Percentiles rank a stretch among this genome's conserved stretches.
These are phyloP conservation scores for Pedionomus torquatus DNA, from an alignment of 2,113 vertebrate genomes.

Conservation along the genomic window DNA sequence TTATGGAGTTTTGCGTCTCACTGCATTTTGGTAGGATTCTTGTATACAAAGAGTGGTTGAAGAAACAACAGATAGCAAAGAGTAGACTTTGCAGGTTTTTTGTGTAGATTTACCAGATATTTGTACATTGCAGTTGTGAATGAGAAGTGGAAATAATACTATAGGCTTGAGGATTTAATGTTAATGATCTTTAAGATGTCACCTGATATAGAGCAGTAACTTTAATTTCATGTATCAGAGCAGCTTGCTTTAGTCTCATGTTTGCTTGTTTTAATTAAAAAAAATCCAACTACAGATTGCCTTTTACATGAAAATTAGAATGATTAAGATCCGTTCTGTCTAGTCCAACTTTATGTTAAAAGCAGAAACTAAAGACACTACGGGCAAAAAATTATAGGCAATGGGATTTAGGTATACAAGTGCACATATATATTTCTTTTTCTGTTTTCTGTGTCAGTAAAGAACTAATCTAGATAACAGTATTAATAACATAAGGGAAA, in stretches of 20 bases:
- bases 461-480: not conserved
- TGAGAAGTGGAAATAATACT: not conserved
- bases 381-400: not conserved
- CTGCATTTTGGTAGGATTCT: not conserved
- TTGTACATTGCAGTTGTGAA: not conserved
- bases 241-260: not conserved
- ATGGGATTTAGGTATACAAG: not conserved
- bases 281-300: not conserved
- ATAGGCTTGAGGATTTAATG: not conserved
- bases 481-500: not conserved
- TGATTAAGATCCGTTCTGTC: not conserved
- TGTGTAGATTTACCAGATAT: not conserved
- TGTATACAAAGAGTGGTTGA: not conserved
- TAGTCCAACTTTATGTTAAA: not conserved
- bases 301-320: not conserved
- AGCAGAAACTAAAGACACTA: not conserved
- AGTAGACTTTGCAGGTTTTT: not conserved
- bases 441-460: not conserved
- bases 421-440: not conserved
- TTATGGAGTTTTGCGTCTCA: not conserved
- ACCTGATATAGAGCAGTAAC: not conserved
- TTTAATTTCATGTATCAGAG: not conserved
- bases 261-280: not conserved
- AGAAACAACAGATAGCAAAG: not conserved
- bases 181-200: not conserved